Conservation (phyloP, 2,113 vertebrate species). For the Reinhardtius hippoglossoides region DNA sequence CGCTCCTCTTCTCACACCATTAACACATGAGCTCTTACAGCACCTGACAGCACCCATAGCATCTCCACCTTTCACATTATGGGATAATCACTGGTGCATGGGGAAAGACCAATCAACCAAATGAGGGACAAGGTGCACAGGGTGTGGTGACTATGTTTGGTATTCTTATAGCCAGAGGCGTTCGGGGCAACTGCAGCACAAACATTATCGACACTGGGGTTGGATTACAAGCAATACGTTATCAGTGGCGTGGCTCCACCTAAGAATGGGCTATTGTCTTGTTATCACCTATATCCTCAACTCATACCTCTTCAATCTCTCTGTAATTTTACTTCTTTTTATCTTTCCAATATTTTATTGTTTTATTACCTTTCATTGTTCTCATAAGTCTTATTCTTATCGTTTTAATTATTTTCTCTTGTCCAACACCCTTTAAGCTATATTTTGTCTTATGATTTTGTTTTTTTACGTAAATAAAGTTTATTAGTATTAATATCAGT, state of each 20-base stretch:
- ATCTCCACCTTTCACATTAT: constrained; percentile 31
- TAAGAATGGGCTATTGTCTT: neutral
- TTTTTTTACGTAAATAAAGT: too few relatives aligned
- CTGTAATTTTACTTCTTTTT: neutral
- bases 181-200: constrained; percentile 31
- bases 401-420: too few relatives aligned
- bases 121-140: constrained; percentile 39
- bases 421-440: neutral
- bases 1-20: neutral
- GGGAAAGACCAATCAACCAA: constrained; percentile 38
- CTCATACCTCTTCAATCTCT: neutral
- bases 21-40: fast-evolving
- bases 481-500: too few relatives aligned
- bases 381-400: neutral
- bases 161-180: constrained; percentile 40
- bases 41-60: constrained; percentile 32
- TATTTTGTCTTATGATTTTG: neutral
- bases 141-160: constrained; percentile 57
- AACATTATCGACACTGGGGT: constrained; percentile 13
- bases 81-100: constrained; percentile 43
- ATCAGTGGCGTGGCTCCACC: neutral
- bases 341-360: neutral
- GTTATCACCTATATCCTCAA: neutral
- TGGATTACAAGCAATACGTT: constrained; percentile 33
- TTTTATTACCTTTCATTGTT: neutral